A percentile compares a stretch with the other conserved stretches of the same genome.
Conservation (phyloP, 2,113 vertebrate species). For the Procavia capensis region DNA sequence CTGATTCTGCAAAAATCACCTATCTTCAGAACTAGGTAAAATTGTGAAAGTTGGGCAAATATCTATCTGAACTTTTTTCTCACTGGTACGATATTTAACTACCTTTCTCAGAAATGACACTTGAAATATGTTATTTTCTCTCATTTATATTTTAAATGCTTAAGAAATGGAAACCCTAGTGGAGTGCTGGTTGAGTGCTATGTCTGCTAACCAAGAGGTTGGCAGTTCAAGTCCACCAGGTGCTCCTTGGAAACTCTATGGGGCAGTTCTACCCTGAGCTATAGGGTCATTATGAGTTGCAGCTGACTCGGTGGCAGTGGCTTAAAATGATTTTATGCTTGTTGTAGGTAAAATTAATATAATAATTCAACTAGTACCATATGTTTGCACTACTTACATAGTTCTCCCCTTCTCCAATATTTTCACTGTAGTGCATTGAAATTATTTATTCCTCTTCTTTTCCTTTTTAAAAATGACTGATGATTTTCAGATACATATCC, state of each 20-base stretch:
- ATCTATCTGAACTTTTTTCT: not conserved
- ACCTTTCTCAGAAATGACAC: constrained; percentile 22
- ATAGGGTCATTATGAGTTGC: too few species aligned
- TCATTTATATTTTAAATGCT: constrained; percentile 51
- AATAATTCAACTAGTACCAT: not conserved
- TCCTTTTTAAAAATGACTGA: not conserved
- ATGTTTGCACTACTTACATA: not conserved
- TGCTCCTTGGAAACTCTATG: too few species aligned
- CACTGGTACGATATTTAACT: not conserved
- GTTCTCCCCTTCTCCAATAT: not conserved
- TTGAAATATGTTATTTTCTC: not conserved
- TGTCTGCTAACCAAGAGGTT: too few species aligned
- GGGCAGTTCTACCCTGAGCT: too few species aligned
- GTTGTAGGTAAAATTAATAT: constrained; percentile 6
- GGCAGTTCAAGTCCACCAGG: too few species aligned
- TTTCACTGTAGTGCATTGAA: not conserved
- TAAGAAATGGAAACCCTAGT: too few species aligned
- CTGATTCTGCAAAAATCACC: constrained; percentile 74
- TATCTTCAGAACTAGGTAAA: constrained; percentile 39
- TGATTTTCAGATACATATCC: constrained; percentile 25
- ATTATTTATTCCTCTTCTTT: not conserved
- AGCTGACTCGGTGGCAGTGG: too few species aligned
- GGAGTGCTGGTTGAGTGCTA: too few species aligned
- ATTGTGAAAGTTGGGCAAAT: constrained; percentile 21
- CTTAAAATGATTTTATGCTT: not conserved